A percentile compares a stretch with the other conserved stretches of the same genome.
Conservation (phyloP, 2,797 vertebrate species). For the Bovichtus variegatus region DNA sequence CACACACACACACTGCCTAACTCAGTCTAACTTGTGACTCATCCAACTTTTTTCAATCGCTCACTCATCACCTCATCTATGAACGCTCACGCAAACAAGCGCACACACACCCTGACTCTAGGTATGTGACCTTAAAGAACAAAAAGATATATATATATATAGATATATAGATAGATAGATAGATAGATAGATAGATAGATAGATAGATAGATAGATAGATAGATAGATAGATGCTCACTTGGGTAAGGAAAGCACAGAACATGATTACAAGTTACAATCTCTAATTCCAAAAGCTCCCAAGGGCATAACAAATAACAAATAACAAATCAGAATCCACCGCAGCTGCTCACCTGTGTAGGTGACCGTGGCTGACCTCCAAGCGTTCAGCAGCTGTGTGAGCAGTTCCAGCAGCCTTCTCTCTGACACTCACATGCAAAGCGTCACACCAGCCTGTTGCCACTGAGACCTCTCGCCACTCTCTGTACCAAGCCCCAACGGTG, state of each 20-base stretch:
- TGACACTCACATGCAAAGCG: conserved; percentile 66
- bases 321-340: background rate
- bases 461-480: conserved; percentile 81
- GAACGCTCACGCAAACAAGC: conserved; percentile 25
- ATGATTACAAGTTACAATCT: background rate
- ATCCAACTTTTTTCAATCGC: conserved; percentile 32
- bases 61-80: conserved; percentile 32
- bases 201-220: background rate
- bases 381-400: conserved; percentile 54
- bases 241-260: background rate
- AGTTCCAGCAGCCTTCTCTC: conserved; percentile 56
- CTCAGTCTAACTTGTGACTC: conserved; percentile 55
- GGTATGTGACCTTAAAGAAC: conserved; percentile 45
- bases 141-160: conserved; percentile 27
- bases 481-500: conserved; percentile 87
- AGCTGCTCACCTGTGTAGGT: conserved; percentile 75
- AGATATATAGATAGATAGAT: conserved; percentile 33
- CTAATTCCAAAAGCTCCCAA: background rate
- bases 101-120: conserved; percentile 18
- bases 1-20: conserved; percentile 47
- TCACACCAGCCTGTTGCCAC: conserved; percentile 63
- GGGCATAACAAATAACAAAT: background rate
- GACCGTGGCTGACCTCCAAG: conserved; percentile 40
- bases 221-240: background rate
- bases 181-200: conserved; percentile 35